A percentile compares a stretch with the other conserved stretches of the same genome.
These are phyloP conservation scores for Alitta virens DNA, from an alignment of 2,888 invertebrate species.

Conservation along the genomic window DNA sequence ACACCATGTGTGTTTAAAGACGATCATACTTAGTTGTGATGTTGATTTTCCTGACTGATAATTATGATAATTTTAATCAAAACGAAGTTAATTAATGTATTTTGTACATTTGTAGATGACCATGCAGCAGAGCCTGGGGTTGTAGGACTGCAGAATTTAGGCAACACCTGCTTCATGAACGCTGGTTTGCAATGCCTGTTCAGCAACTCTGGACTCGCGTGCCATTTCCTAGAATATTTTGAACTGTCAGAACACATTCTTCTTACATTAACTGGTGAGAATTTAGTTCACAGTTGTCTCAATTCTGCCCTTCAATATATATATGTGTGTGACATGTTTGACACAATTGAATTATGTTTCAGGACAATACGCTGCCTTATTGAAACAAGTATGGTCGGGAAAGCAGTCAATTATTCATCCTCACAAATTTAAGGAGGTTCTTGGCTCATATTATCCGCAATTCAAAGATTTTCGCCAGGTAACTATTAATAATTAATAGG, in stretches of 20 bases:
- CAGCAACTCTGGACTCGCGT: constrained; percentile 66
- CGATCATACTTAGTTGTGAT: not conserved
- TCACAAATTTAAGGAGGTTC: constrained; percentile 63
- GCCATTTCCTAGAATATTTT: constrained; percentile 58
- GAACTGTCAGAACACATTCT: not conserved
- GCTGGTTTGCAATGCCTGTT: constrained; percentile 80
- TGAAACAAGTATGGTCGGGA: constrained; percentile 65
- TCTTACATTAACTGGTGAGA: not conserved
- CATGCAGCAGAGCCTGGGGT: constrained; percentile 56
- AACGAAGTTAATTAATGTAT: not conserved
- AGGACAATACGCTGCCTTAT: constrained; percentile 61
- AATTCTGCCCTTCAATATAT: not conserved
- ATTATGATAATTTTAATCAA: too few relatives aligned
- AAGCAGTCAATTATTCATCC: constrained; percentile 62
- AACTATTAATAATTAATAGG: too few relatives aligned
- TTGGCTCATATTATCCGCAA: constrained; percentile 64
- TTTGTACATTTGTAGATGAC: constrained; percentile 31
- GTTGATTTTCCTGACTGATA: too few relatives aligned
- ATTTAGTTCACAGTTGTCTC: not conserved
- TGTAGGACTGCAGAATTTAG: constrained; percentile 76
- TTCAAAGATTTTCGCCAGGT: constrained; percentile 68
- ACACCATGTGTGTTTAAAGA: too few relatives aligned
- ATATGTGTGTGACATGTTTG: not conserved
- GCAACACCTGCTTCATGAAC: constrained; percentile 89
- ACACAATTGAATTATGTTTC: constrained; percentile 47